A percentile compares a stretch with the other conserved stretches of the same genome.
Evolutionary conservation across 2,797 vertebrate species (phyloP).

Genomic region (Dallia pectoralis): DNA sequence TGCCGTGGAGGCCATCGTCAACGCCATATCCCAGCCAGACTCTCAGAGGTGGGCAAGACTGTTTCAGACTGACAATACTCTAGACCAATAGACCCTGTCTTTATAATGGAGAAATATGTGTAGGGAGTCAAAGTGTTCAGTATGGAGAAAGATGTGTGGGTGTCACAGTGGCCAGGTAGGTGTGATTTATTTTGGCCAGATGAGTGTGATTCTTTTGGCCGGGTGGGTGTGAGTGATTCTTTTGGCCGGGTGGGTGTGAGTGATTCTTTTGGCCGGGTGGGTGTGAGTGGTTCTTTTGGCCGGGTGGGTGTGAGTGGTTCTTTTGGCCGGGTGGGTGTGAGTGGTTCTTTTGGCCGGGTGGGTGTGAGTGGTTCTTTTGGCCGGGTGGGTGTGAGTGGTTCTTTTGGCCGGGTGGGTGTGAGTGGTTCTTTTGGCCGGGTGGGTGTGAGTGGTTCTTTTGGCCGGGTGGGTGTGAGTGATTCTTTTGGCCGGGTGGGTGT

Average conservation of each 20-base stretch:
- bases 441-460: too few species aligned
- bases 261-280: too few species aligned
- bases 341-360: too few species aligned
- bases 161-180: conserved; percentile 20
- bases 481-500: conserved; percentile 23
- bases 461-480: too few species aligned
- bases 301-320: too few species aligned
- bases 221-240: neutral
- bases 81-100: neutral
- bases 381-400: too few species aligned
- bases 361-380: too few species aligned
- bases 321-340: too few species aligned
- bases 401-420: too few species aligned
- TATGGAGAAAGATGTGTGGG: conserved; percentile 13
- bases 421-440: too few species aligned
- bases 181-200: conserved; percentile 35
- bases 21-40: conserved; percentile 96
- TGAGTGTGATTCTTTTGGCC: neutral
- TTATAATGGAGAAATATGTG: neutral
- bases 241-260: too few species aligned
- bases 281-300: too few species aligned
- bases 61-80: neutral
- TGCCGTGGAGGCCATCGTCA: conserved; percentile 95
- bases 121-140: neutral
- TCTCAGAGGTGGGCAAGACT: conserved; percentile 86